Evolutionary conservation across 2,888 invertebrate genomes (phyloP).

Genomic region (Hydrotaea diabolus): DNA sequence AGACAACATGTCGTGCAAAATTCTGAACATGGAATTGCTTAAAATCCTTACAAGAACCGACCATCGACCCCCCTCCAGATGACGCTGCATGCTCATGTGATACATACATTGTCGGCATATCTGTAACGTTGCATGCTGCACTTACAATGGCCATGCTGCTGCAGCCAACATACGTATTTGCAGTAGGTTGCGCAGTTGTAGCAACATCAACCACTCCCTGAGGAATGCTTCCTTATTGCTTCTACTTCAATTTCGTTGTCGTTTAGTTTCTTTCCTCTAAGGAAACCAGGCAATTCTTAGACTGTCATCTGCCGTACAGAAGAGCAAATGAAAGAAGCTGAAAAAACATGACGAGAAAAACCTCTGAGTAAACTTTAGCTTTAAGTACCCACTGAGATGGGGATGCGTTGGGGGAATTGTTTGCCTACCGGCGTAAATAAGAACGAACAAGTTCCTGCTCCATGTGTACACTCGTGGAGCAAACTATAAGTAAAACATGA

Average conservation of each 20-base stretch:
- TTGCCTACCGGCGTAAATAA: neutral
- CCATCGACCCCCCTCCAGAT: conserved; percentile 1
- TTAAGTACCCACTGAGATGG: conserved; percentile 38
- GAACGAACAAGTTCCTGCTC: neutral
- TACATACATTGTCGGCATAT: neutral
- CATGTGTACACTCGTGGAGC: neutral
- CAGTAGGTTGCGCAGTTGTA: conserved; percentile 4
- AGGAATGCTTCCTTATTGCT: conserved; percentile 44
- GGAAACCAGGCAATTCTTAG: conserved; percentile 31
- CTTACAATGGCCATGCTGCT: neutral
- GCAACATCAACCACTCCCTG: conserved; percentile 60
- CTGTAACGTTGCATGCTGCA: neutral
- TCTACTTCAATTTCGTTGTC: neutral
- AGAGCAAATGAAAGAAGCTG: neutral
- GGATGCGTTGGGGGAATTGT: conserved; percentile 35
- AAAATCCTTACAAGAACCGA: conserved; percentile 33
- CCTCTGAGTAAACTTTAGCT: conserved; percentile 44
- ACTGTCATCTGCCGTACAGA: conserved; percentile 32
- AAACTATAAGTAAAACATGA: conserved; percentile 57
- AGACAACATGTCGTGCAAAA: conserved; percentile 65
- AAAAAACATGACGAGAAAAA: conserved; percentile 4
- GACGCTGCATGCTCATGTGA: conserved; percentile 36
- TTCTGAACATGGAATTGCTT: conserved; percentile 43
- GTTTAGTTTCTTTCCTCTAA: conserved; percentile 19
- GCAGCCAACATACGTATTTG: conserved; percentile 6